Evolutionary conservation across 2,797 vertebrate species (phyloP).

Genomic region (Australoheros facetus): DNA sequence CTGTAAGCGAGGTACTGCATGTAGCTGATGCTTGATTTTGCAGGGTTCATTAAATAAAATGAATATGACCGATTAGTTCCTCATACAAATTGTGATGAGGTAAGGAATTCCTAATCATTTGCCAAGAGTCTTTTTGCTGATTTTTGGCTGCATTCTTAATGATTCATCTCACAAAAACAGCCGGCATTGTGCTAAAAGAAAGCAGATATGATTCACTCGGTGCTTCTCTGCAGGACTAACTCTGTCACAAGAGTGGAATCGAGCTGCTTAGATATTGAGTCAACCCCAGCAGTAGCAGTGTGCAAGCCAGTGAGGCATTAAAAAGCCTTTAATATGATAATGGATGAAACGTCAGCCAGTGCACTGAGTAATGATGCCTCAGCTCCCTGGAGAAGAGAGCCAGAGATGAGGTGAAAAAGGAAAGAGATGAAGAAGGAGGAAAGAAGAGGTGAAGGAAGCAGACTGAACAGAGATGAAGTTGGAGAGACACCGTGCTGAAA

Average conservation of each 20-base stretch:
- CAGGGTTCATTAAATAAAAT: slow-evolving; percentile 36
- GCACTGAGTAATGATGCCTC: slow-evolving; percentile 69
- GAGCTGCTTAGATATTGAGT: slow-evolving; percentile 51
- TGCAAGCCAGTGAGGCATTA: slow-evolving; percentile 67
- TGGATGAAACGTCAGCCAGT: slow-evolving; percentile 67
- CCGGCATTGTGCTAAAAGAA: slow-evolving; percentile 9
- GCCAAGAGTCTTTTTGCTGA: slow-evolving; percentile 16
- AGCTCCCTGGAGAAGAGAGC: slow-evolving; percentile 65
- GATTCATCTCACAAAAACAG: slow-evolving; percentile 13
- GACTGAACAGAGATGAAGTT: slow-evolving; percentile 30
- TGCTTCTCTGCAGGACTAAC: slow-evolving; percentile 40
- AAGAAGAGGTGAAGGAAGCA: slow-evolving; percentile 26
- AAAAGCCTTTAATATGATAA: slow-evolving; percentile 83
- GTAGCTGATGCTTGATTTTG: slow-evolving; percentile 22
- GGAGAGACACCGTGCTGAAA: slow-evolving; percentile 10
- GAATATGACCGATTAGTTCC: neutral
- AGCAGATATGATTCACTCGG: slow-evolving; percentile 23
- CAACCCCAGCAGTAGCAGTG: slow-evolving; percentile 43
- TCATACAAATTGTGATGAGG: slow-evolving; percentile 34
- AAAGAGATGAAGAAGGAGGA: slow-evolving; percentile 32
- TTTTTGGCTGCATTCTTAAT: slow-evolving; percentile 23
- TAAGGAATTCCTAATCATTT: slow-evolving; percentile 26
- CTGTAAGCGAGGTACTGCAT: neutral
- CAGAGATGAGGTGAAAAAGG: slow-evolving; percentile 59
- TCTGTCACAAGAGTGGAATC: slow-evolving; percentile 43